Percentiles rank a stretch among this genome's conserved stretches.
Evolutionary conservation across 2,797 vertebrate genomes (phyloP).

Genomic region (Sebastes elongatus): DNA sequence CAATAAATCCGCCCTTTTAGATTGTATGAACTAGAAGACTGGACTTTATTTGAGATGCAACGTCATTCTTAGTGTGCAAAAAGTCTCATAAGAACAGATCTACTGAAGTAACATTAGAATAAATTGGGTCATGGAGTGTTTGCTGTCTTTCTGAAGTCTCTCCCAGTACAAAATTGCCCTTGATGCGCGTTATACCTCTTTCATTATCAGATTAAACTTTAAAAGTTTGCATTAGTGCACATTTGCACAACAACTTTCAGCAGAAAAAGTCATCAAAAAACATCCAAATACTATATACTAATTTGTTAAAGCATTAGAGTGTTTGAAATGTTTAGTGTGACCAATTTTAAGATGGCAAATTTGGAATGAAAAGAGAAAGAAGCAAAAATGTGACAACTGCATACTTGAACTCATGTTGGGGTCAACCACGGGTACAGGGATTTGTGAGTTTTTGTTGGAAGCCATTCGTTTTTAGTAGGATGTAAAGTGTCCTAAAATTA

Average conservation of each 20-base stretch:
- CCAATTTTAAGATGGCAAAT: background rate
- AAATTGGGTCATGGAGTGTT: background rate
- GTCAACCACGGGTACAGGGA: background rate
- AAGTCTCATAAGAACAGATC: background rate
- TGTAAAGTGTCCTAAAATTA: background rate
- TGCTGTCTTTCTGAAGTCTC: background rate
- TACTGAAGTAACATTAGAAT: background rate
- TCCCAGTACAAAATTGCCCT: no score
- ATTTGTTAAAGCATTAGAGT: background rate
- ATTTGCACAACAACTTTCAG: background rate
- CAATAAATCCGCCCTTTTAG: constrained; percentile 37
- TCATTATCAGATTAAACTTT: background rate
- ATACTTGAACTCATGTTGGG: background rate
- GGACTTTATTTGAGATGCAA: constrained; percentile 12
- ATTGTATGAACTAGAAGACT: constrained; percentile 1
- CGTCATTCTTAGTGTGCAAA: constrained; percentile 39
- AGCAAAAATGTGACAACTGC: background rate
- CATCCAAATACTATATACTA: no score
- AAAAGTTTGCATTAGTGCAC: background rate
- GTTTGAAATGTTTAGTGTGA: background rate
- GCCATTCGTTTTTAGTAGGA: background rate
- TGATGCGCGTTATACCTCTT: no score
- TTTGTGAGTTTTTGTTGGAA: background rate
- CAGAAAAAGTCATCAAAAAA: background rate
- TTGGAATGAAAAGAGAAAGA: background rate